Conservation (phyloP, 1,140 invertebrate species). For the Drosophila simulans region DNA sequence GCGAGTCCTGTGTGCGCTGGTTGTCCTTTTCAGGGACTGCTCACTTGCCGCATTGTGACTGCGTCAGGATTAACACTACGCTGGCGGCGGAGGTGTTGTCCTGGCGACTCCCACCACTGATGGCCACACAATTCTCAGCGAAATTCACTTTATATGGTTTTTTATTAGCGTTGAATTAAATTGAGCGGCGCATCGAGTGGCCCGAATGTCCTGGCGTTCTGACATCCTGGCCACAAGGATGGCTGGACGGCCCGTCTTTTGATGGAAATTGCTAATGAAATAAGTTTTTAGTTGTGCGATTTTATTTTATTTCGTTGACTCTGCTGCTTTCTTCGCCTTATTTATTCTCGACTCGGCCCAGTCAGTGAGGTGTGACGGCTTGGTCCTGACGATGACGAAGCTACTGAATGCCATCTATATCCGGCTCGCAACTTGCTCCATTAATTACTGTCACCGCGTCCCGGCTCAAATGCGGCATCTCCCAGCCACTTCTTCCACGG, state of each 20-base stretch:
- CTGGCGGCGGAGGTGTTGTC: conserved; percentile 55
- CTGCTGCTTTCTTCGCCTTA: conserved; percentile 40
- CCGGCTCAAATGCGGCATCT: conserved; percentile 16
- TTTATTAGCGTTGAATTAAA: conserved; percentile 81
- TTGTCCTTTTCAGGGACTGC: conserved; percentile 20
- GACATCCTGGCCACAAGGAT: background rate
- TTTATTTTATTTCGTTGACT: conserved; percentile 54
- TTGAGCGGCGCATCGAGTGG: conserved; percentile 65
- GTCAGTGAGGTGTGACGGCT: conserved; percentile 42
- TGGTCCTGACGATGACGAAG: conserved; percentile 43
- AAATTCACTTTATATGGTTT: conserved; percentile 68
- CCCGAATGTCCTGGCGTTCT: background rate
- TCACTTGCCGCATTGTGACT: conserved; percentile 28
- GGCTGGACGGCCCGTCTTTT: conserved; percentile 13
- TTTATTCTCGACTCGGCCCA: conserved; percentile 50
- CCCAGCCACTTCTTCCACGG: background rate
- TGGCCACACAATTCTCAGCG: conserved; percentile 51
- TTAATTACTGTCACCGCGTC: conserved; percentile 56
- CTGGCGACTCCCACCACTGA: conserved; percentile 49
- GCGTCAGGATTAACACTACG: conserved; percentile 61
- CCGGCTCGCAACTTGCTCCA: conserved; percentile 42
- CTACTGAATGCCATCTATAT: conserved; percentile 36
- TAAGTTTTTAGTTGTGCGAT: conserved; percentile 75
- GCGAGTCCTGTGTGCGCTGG: conserved; percentile 17
- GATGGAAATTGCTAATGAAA: conserved; percentile 81